Conservation (phyloP, 2,888 invertebrate genomes). For the Tetranychus truncatus region DNA sequence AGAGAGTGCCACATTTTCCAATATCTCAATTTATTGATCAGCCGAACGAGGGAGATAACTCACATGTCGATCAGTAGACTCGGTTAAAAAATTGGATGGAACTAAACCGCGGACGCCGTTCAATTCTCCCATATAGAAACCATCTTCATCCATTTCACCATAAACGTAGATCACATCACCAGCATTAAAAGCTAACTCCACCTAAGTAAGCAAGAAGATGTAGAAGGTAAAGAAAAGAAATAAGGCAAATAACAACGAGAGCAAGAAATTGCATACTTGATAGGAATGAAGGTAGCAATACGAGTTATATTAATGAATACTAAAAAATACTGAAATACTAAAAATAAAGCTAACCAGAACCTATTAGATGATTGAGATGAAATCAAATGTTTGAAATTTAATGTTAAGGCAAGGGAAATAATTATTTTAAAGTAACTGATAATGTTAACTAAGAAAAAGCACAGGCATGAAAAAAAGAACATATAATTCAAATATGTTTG, state of each 20-base stretch:
- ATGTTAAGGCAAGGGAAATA: too few species aligned
- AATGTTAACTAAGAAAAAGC: neutral
- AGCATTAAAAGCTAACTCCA: constrained; percentile 85
- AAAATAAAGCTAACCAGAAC: too few species aligned
- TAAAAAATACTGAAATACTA: too few species aligned
- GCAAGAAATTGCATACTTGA: neutral
- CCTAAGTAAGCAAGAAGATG: constrained; percentile 40
- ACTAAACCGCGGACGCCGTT: constrained; percentile 68
- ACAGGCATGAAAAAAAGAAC: neutral
- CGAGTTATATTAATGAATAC: too few species aligned
- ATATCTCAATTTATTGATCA: too few species aligned
- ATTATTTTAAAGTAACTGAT: neutral
- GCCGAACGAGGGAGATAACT: constrained; percentile 11
- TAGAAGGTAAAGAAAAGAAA: neutral
- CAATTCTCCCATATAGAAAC: constrained; percentile 96
- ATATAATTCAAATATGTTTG: neutral
- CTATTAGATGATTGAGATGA: too few species aligned
- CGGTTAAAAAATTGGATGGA: constrained; percentile 90
- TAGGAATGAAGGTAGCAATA: neutral
- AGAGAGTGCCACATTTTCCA: too few species aligned
- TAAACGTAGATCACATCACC: constrained; percentile 91
- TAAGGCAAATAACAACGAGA: too few species aligned
- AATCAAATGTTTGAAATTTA: too few species aligned
- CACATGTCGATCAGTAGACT: constrained; percentile 32
- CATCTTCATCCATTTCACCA: constrained; percentile 98